Evolutionary conservation across 2,888 invertebrate genomes (phyloP), one percentile per base, ranked within the genome.

Genomic region (Drosophila fulvimacula): DNA sequence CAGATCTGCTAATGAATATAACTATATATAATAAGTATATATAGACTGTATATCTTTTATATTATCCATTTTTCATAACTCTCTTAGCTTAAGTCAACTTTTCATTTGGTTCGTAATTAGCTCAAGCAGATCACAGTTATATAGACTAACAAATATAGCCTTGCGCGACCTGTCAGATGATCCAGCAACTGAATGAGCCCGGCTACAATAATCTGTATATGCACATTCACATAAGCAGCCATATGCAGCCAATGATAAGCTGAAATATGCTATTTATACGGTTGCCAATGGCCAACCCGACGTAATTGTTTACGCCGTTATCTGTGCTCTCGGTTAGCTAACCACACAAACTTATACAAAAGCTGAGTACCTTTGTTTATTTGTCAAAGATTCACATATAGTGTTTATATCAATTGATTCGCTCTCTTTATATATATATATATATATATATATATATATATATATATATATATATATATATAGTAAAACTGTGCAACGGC

Each of bases 401-500:
- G 53, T 57, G 17, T 34, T 60, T 42, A 34, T 52, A 41, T 27
- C 41, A 58, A 46, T 61, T 34, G 24, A 52, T 63, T 21, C n/a
- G 9, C 27, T 46, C 5, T 19, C 13, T 34, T 1, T 36, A 15
- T 15, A 1, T 36, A 36, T 36, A 24, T 24, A 5, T n/a, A n/a
- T n/a, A n/a, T n/a, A 13, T 24, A 15, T 13, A 64, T 76, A 80
- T 17, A 44, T 44, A 24, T 24, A 44, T n/a, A n/a, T n/a, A n/a
- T n/a, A n/a, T n/a, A 19, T 32, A 10, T 9, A 21, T 11, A 13
- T 24, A 15, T 13, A 64, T 76, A 80, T 17, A 44, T 44, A 24
- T 24, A 44, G 15, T 15, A 44, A 81, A 82, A 75, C 13, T 32
- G 60, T 42, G 58, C 48, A n/a, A n/a, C n/a, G n/a, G n/a, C n/a